Evolutionary conservation across 2,113 vertebrate genomes (phyloP).

Genomic region (Calidris pugnax): DNA sequence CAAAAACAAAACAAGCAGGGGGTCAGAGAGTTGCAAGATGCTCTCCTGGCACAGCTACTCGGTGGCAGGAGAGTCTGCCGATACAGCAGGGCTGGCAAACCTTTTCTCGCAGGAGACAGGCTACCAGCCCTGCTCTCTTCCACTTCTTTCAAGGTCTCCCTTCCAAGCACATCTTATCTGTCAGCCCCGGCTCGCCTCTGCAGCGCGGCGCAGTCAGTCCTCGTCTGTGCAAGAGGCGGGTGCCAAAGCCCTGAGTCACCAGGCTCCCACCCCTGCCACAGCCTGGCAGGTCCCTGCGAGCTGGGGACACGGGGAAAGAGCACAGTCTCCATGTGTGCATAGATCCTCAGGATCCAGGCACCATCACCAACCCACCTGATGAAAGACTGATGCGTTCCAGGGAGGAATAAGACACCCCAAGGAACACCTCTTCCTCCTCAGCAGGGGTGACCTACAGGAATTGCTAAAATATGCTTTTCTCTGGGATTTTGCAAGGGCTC

Average conservation of each 20-base stretch:
- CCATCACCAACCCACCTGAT: background rate
- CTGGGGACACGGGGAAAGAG: background rate
- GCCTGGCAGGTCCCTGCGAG: background rate
- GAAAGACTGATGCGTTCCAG: background rate
- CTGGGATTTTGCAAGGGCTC: background rate
- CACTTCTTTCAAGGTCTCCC: background rate
- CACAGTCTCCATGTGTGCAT: background rate
- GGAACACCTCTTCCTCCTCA: background rate
- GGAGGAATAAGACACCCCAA: background rate
- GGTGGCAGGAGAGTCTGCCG: background rate
- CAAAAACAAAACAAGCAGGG: background rate
- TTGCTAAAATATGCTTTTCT: background rate
- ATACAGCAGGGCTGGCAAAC: background rate
- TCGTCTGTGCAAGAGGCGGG: background rate
- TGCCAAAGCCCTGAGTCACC: background rate
- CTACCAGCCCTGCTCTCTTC: background rate
- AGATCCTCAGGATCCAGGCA: background rate
- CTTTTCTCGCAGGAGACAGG: background rate
- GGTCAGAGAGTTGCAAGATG: background rate
- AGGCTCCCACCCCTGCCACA: background rate
- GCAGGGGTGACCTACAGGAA: background rate
- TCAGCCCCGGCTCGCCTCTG: background rate
- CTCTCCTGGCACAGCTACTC: background rate
- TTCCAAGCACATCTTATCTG: background rate
- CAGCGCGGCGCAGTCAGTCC: background rate